phyloP scores from a whole-genome alignment of 2,113 vertebrate genomes.

The Psittacus erithacus region DNA sequence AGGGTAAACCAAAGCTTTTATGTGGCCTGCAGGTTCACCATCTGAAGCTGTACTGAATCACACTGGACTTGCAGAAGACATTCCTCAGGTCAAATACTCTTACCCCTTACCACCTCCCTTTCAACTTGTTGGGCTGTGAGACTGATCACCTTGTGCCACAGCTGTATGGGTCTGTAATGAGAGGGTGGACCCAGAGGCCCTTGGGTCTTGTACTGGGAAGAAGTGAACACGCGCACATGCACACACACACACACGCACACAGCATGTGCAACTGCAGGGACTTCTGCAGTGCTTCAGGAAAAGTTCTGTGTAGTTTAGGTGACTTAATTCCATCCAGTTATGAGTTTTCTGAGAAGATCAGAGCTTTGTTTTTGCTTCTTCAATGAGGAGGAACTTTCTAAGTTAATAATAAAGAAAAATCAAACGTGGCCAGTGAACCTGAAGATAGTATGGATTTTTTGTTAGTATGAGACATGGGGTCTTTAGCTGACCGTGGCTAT shows the following conservation, averaged over 20 bases:
- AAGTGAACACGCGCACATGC: accelerated
- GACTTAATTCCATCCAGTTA: not conserved
- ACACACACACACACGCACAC: too few species aligned
- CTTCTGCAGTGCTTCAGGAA: not conserved
- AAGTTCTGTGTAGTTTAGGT: not conserved
- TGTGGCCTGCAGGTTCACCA: accelerated
- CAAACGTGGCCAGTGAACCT: not conserved
- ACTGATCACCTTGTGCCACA: not conserved
- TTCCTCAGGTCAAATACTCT: not conserved
- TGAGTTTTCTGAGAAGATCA: not conserved
- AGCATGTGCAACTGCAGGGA: not conserved
- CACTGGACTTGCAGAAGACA: not conserved
- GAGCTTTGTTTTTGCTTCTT: not conserved
- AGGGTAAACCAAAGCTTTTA: not conserved
- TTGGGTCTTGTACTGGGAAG: not conserved
- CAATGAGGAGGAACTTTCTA: not conserved
- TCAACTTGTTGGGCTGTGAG: not conserved
- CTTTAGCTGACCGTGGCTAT: not conserved
- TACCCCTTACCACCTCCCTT: not conserved
- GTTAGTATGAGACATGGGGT: not conserved
- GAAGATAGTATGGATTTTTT: not conserved
- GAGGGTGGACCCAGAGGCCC: not conserved
- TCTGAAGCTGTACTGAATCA: not conserved
- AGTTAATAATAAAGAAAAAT: not conserved
- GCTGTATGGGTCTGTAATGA: not conserved